Percentiles rank a stretch among this genome's conserved stretches.
These are phyloP conservation scores for Metellina segmentata DNA, from an alignment of 2,888 invertebrate species.

Conservation along the genomic window DNA sequence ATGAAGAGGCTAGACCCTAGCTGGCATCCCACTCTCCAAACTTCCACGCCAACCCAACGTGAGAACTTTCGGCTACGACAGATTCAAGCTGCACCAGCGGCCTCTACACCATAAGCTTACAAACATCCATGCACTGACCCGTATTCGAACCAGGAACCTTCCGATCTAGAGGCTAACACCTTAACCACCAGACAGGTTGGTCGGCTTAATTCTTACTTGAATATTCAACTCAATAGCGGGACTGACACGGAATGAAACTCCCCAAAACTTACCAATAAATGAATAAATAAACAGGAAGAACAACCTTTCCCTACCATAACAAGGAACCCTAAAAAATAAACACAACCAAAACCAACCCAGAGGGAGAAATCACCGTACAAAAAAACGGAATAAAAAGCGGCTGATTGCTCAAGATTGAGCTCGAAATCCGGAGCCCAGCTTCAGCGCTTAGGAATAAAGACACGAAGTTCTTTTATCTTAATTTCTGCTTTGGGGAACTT, in stretches of 20 bases:
- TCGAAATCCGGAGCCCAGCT: slow-evolving; percentile 40
- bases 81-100: no score
- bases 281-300: slow-evolving; percentile 22
- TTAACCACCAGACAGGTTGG: no score
- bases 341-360: slow-evolving; percentile 28
- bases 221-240: not conserved
- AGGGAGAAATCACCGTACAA: slow-evolving; percentile 25
- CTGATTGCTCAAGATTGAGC: slow-evolving; percentile 42
- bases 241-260: not conserved
- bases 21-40: no score
- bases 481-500: slow-evolving; percentile 32
- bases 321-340: not conserved
- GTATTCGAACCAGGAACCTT: no score
- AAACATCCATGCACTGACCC: no score
- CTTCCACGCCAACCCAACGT: no score
- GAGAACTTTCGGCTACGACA: no score
- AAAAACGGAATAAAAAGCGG: slow-evolving; percentile 12
- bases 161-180: no score
- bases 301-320: slow-evolving; percentile 16
- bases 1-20: no score
- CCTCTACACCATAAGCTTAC: no score
- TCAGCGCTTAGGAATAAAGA: slow-evolving; percentile 11
- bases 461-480: slow-evolving; percentile 47
- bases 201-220: not conserved
- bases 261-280: not conserved